Evolutionary conservation across 1,140 invertebrate species (phyloP), one percentile per base, ranked within the genome.

Genomic region (Drosophila nigromelanica): DNA sequence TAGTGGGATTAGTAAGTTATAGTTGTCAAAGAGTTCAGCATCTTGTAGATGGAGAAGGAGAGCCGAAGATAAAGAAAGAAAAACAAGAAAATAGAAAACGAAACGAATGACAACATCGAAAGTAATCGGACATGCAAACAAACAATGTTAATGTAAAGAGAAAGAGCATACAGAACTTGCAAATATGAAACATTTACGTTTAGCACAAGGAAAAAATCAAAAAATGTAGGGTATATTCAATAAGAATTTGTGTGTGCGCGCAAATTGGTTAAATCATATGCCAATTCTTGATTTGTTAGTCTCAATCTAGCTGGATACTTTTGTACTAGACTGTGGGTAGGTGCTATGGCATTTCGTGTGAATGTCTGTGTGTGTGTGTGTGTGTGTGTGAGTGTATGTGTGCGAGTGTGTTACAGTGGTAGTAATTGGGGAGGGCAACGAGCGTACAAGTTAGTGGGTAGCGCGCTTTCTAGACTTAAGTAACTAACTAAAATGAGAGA

Each of bases 231-330:
- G 5, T 27, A 27, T 27, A 1, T 27, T 27, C 1, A 27, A 27
- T 27, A 27, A 5, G 27, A 73, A 62, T 64, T 54, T 75, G 18
- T 39, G 33, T 50, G n/a, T 27, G 39, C 12, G 56, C 48, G 52
- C 37, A 72, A 58, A 66, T 66, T 68, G 33, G 30, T 45, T 61
- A 18, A 35, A 18, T 35, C 58, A 76, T 76, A 61, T 64, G 55
- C 72, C 80, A 83, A 80, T 80, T 58, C 14, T 68, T 14, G 39
- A 61, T 69, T 56, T 60, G 76, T 78, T 75, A 75, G 62, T 71
- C 66, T 83, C 64, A 63, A 82, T 78, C 79, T 82, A 82, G 79
- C 79, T 82, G 79, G 75, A 82, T 82, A 67, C 58, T 35, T 58
- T 78, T 73, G 27, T 50, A 56, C 60, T 61, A 70, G 59, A 56